Evolutionary conservation across 2,113 vertebrate genomes (phyloP).

Genomic region (Crotalus viridis): DNA sequence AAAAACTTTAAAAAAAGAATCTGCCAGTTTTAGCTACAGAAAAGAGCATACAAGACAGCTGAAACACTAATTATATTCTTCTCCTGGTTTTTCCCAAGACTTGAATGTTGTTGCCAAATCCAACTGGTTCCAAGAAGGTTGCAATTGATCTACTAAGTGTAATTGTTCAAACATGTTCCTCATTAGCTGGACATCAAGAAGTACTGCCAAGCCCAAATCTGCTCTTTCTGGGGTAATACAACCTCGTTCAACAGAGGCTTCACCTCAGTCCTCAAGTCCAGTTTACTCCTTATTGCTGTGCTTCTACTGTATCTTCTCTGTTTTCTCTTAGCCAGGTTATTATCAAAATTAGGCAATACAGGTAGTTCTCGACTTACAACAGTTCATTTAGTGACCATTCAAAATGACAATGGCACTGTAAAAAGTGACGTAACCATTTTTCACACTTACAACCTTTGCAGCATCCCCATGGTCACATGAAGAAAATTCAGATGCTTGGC

Average conservation of each 20-base stretch:
- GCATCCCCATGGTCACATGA: neutral
- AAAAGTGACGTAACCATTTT: neutral
- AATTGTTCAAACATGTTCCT: neutral
- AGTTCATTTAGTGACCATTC: neutral
- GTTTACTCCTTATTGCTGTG: neutral
- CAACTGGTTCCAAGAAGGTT: neutral
- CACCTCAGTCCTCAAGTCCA: neutral
- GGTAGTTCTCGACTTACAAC: neutral
- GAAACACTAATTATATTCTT: neutral
- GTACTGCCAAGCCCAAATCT: neutral
- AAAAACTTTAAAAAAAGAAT: no score
- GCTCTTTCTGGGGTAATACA: neutral
- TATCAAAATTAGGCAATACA: neutral
- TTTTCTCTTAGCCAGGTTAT: neutral
- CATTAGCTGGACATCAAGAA: neutral
- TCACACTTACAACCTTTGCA: neutral
- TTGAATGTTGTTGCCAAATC: neutral
- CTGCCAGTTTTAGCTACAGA: neutral
- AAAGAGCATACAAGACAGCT: neutral
- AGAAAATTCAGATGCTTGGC: neutral
- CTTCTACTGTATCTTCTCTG: neutral
- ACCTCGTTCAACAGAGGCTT: neutral
- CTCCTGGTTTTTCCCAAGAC: neutral
- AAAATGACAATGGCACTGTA: neutral
- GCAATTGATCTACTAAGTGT: neutral